Percentiles rank a stretch among this genome's conserved stretches.
These are phyloP conservation scores for Drosophila subpulchrella DNA, from an alignment of 1,140 invertebrate genomes.

Conservation along the genomic window DNA sequence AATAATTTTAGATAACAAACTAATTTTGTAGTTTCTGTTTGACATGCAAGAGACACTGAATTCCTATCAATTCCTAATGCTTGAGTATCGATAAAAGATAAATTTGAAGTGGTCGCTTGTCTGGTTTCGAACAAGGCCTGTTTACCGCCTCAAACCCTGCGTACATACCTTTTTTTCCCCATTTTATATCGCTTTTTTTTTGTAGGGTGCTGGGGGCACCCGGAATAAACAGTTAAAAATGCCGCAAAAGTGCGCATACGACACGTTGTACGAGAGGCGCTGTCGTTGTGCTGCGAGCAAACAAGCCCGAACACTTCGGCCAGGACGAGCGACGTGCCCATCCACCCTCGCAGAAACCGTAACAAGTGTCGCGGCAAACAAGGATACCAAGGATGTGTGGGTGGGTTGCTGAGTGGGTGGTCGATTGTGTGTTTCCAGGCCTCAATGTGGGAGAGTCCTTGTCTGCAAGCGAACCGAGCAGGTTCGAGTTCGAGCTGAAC, in stretches of 20 bases:
- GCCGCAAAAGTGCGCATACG: slow-evolving; percentile 78
- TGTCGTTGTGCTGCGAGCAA: slow-evolving; percentile 43
- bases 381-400: slow-evolving; percentile 23
- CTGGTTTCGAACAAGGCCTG: slow-evolving; percentile 30
- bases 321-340: slow-evolving; percentile 4
- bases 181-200: background rate
- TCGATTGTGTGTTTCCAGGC: background rate
- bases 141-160: background rate
- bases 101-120: slow-evolving; percentile 41
- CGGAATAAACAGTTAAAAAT: slow-evolving; percentile 68
- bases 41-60: background rate
- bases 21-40: background rate
- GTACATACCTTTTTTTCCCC: slow-evolving; percentile 3
- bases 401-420: background rate
- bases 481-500: slow-evolving; percentile 48
- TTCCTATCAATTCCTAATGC: slow-evolving; percentile 12
- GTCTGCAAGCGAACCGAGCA: slow-evolving; percentile 47
- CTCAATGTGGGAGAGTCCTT: slow-evolving; percentile 9
- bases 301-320: slow-evolving; percentile 43
- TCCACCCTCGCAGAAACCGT: slow-evolving; percentile 41
- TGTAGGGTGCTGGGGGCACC: slow-evolving; percentile 13
- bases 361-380: slow-evolving; percentile 77
- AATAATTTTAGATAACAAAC: background rate
- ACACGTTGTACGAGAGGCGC: slow-evolving; percentile 62
- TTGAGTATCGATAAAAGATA: slow-evolving; percentile 14